Percentiles rank a stretch among this genome's conserved stretches.
Conservation (phyloP, 1,140 invertebrate genomes). For the Lepidurus arcticus region DNA sequence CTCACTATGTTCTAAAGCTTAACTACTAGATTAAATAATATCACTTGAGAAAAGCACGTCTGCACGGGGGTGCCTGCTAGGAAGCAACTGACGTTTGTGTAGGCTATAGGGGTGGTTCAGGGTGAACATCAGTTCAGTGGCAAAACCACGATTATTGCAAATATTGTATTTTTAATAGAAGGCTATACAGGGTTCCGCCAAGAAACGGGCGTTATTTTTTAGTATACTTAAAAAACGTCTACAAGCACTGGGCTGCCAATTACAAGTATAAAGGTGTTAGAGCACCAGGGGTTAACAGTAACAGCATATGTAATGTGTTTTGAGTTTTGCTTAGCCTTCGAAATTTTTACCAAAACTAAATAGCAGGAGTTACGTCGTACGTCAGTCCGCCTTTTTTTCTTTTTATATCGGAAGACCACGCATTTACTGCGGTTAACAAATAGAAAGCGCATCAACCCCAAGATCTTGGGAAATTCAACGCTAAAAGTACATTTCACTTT, state of each 20-base stretch:
- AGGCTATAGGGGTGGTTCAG: no score
- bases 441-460: background rate
- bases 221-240: background rate
- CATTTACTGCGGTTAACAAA: background rate
- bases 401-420: conserved; percentile 13
- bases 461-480: background rate
- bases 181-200: conserved; percentile 16
- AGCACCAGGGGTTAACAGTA: conserved; percentile 13
- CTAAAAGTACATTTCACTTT: background rate
- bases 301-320: background rate
- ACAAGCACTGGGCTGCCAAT: conserved; percentile 15
- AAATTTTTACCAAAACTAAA: background rate
- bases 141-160: background rate
- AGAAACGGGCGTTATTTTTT: conserved; percentile 10
- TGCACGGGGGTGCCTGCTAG: no score
- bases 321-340: background rate
- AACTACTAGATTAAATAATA: no score
- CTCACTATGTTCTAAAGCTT: no score
- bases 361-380: background rate
- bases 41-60: no score
- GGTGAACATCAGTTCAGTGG: no score
- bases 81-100: no score
- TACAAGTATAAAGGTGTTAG: background rate
- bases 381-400: background rate
- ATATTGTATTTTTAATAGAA: conserved; percentile 17